Evolutionary conservation across 2,888 invertebrate species (phyloP), one percentile per base, ranked within the genome.

Genomic region (Rotaria sp.): DNA sequence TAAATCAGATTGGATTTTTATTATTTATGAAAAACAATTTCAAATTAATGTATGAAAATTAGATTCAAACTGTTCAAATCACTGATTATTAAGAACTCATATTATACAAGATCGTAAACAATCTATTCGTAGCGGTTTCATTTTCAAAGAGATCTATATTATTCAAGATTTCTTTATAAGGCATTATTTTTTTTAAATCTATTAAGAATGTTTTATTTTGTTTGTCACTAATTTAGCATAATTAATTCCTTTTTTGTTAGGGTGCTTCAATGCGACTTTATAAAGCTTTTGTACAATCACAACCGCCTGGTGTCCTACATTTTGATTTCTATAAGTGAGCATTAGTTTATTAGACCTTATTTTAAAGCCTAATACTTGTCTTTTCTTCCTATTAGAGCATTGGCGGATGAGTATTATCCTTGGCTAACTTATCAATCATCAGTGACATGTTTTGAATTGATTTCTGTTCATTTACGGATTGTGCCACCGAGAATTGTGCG

Each of bases 221-320:
- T 48, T 15, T 10, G 3, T 57, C 45, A 11, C 5, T 11, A 8
- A 45, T 45, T 45, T 8, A 11, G 45, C 11, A 11, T 45, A 45
- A 57, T 57, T n/a, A 10, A 57, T 26, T 67, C 18, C 15, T 41
- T 45, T 0, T 13, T 80, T 80, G 18, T 45, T 10, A 80, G 80
- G 45, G 45, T 45, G 80, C 41, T 41, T 45, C 80, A 0, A 24
- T 45, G 11, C 26, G 80, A n/a, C n/a, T 80, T 11, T 45, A 80
- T 18, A 41, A 80, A 45, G 45, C 80, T n/a, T 80, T 45, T n/a
- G 24, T 45, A 26, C 41, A 45, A n/a, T 80, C n/a, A 0, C 80
- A 80, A 80, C 80, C 80, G 10, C 80, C 80, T 80, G 45, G 80
- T 80, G 26, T 41, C 4, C 11, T 80, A 80, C 45, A 80, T 45